A percentile compares a stretch with the other conserved stretches of the same genome.
Conservation (phyloP, 2,797 vertebrate species). For the Carcharodon carcharias region DNA sequence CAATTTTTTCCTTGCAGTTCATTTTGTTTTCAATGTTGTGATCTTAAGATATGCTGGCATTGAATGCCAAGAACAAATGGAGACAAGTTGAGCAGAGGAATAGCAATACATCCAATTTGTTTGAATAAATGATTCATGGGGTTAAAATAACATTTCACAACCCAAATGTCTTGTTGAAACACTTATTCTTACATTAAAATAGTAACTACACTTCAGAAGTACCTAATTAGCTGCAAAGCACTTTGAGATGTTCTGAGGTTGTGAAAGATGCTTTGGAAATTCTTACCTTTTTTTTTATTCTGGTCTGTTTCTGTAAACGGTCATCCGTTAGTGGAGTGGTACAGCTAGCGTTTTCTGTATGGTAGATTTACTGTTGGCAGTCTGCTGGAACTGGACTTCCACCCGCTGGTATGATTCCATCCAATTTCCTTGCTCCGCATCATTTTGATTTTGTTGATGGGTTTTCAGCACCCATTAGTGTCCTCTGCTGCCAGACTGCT, state of each 20-base stretch:
- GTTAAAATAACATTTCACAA: not conserved
- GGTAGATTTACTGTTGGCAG: not conserved
- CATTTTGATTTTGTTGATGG: not conserved
- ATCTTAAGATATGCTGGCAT: not conserved
- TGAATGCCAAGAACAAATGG: not conserved
- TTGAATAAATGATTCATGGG: not conserved
- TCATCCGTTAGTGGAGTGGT: not conserved
- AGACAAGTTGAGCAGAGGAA: not conserved
- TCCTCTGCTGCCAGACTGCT: not conserved
- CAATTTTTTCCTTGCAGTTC: not conserved
- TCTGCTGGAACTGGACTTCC: not conserved
- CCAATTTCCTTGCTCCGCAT: not conserved
- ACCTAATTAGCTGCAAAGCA: not conserved
- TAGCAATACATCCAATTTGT: not conserved
- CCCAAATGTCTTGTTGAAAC: not conserved
- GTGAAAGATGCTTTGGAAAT: not conserved
- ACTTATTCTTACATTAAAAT: not conserved
- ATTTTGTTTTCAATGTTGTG: not conserved
- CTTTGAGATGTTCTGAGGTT: not conserved
- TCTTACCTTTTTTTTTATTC: not conserved
- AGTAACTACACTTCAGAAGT: not conserved
- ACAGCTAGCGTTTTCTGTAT: not conserved
- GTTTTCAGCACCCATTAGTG: not conserved
- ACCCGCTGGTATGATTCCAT: not conserved
- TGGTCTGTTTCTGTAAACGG: not conserved